Conservation (phyloP, 2,888 invertebrate species). For the Drosophila affinis region DNA sequence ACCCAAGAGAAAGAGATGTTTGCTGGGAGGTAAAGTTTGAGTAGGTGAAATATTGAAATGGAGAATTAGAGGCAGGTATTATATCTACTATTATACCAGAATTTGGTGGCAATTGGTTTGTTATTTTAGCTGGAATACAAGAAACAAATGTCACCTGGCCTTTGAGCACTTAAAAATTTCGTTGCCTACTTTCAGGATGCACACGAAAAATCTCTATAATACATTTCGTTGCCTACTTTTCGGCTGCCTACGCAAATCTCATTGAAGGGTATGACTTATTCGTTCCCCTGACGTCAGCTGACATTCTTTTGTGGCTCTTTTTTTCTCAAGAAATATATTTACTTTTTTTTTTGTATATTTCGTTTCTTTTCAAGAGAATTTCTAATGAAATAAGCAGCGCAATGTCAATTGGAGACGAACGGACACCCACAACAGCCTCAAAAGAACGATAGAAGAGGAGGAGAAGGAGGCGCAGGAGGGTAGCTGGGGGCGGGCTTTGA, state of each 20-base stretch:
- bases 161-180: no score
- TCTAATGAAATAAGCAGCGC: slow-evolving; percentile 74
- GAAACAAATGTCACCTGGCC: no score
- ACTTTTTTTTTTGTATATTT: slow-evolving; percentile 32
- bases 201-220: no score
- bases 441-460: not conserved
- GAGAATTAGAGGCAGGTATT: not conserved
- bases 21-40: no score
- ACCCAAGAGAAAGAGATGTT: no score
- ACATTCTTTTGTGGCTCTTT: slow-evolving; percentile 17
- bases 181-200: no score
- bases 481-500: slow-evolving; percentile 34
- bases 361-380: slow-evolving; percentile 63
- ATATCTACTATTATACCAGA: not conserved
- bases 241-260: no score
- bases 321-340: slow-evolving; percentile 24
- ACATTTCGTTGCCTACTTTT: no score
- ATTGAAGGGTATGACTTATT: not conserved
- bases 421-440: not conserved
- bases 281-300: not conserved
- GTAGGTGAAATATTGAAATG: no score
- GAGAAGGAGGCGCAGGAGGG: no score
- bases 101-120: not conserved
- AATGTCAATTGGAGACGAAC: slow-evolving; percentile 23
- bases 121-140: no score